phyloP scores from a whole-genome alignment of 1,140 invertebrate species.

The Cydia amplana region DNA sequence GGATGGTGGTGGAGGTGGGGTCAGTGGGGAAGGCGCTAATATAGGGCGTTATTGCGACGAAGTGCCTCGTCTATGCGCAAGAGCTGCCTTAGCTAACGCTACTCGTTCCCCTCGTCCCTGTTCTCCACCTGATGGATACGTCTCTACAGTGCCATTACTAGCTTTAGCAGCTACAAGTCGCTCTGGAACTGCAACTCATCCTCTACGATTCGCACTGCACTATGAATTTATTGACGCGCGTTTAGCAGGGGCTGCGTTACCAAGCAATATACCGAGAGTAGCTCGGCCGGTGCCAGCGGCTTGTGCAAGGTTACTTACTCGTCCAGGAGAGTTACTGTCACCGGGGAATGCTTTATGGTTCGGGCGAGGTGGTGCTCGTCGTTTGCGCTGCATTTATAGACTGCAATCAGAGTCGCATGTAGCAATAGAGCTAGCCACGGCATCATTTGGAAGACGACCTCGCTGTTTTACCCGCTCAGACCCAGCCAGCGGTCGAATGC shows the following conservation, averaged over 20 bases:
- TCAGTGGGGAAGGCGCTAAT: constrained; percentile 54
- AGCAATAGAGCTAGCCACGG: constrained; percentile 75
- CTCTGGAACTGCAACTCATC: constrained; percentile 84
- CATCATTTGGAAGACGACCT: constrained; percentile 62
- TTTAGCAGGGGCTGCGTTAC: constrained; percentile 76
- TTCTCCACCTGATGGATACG: constrained; percentile 87
- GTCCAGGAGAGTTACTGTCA: constrained; percentile 84
- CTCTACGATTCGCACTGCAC: constrained; percentile 83
- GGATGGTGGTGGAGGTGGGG: constrained; percentile 79
- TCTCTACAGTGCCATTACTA: constrained; percentile 81
- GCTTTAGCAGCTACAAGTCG: constrained; percentile 77
- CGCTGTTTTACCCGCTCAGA: constrained; percentile 85
- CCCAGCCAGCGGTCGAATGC: constrained; percentile 83
- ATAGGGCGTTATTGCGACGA: constrained; percentile 87
- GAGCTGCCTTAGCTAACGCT: constrained; percentile 87
- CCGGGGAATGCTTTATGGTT: constrained; percentile 86
- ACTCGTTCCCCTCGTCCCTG: constrained; percentile 88
- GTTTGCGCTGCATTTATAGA: constrained; percentile 87
- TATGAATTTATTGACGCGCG: constrained; percentile 93
- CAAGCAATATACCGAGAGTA: constrained; percentile 47
- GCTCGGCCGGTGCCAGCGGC: constrained; percentile 53
- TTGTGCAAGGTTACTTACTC: constrained; percentile 67
- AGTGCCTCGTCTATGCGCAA: constrained; percentile 89
- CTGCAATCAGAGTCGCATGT: constrained; percentile 85
- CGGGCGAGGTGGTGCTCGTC: constrained; percentile 86